Evolutionary conservation across 2,113 vertebrate genomes (phyloP).

Genomic region (Rallus limicola): DNA sequence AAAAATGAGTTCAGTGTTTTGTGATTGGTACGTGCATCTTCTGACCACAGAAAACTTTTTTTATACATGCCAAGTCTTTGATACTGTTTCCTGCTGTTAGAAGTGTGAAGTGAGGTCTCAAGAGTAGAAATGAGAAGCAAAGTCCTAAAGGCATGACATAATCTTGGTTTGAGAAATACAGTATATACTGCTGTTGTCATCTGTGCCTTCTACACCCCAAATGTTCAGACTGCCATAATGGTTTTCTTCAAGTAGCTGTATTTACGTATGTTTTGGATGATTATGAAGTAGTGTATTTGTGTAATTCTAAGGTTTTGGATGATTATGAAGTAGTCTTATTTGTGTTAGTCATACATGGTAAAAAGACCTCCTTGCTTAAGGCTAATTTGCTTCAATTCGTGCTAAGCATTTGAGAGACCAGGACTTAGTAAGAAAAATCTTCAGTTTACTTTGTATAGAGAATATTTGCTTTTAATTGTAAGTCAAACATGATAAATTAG

Average conservation of each 20-base stretch:
- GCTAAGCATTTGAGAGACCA: neutral
- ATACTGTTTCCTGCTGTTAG: neutral
- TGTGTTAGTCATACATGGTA: neutral
- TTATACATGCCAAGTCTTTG: neutral
- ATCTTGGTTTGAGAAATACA: neutral
- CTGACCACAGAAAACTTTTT: neutral
- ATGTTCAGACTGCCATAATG: rapidly evolving
- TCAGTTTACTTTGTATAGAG: neutral
- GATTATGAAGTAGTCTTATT: neutral
- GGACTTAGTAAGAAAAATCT: neutral
- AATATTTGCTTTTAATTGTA: neutral
- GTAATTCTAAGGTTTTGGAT: neutral
- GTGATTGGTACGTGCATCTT: neutral
- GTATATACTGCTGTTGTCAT: rapidly evolving
- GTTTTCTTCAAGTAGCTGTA: neutral
- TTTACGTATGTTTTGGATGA: neutral
- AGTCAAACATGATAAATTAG: neutral
- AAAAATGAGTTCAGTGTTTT: neutral
- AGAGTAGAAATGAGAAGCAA: neutral
- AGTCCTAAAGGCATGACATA: neutral
- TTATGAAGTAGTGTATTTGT: neutral
- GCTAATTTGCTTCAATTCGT: neutral
- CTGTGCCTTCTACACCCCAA: neutral
- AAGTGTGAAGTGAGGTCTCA: neutral
- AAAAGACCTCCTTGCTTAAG: neutral